phyloP scores from a whole-genome alignment of 2,888 invertebrate species.

The Rhagium mordax region DNA sequence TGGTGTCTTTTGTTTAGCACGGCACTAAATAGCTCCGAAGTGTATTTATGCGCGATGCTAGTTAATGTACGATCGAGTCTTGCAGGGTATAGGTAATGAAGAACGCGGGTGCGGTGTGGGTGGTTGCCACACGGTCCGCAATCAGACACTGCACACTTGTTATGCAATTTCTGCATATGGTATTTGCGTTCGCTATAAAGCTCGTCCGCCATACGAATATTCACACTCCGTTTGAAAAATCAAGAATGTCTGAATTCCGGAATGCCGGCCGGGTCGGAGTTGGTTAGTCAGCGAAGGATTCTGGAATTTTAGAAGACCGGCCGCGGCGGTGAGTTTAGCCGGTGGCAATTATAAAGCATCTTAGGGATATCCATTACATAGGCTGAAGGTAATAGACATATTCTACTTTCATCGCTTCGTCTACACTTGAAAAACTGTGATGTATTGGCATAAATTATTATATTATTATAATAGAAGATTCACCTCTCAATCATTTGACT shows the following conservation, averaged over 20 bases:
- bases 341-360: neutral
- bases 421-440: too few relatives aligned
- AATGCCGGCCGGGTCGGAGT: neutral
- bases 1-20: slow-evolving; percentile 67
- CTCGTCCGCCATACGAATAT: neutral
- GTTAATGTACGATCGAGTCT: slow-evolving; percentile 62
- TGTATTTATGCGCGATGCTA: slow-evolving; percentile 64
- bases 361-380: too few relatives aligned
- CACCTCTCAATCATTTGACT: too few relatives aligned
- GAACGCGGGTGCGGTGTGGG: slow-evolving; percentile 64
- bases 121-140: slow-evolving; percentile 54
- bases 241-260: neutral
- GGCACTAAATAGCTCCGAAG: slow-evolving; percentile 65
- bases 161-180: slow-evolving; percentile 51
- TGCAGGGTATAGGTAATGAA: slow-evolving; percentile 62
- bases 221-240: neutral
- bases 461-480: too few relatives aligned
- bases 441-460: too few relatives aligned
- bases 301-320: neutral
- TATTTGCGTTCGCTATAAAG: neutral
- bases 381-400: too few relatives aligned
- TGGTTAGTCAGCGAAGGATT: neutral
- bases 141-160: slow-evolving; percentile 50
- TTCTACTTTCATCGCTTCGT: too few relatives aligned
- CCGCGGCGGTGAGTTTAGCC: neutral